Evolutionary conservation across 2,888 invertebrate genomes (phyloP), one percentile per base, ranked within the genome.

Genomic region (Andrena flavipes): DNA sequence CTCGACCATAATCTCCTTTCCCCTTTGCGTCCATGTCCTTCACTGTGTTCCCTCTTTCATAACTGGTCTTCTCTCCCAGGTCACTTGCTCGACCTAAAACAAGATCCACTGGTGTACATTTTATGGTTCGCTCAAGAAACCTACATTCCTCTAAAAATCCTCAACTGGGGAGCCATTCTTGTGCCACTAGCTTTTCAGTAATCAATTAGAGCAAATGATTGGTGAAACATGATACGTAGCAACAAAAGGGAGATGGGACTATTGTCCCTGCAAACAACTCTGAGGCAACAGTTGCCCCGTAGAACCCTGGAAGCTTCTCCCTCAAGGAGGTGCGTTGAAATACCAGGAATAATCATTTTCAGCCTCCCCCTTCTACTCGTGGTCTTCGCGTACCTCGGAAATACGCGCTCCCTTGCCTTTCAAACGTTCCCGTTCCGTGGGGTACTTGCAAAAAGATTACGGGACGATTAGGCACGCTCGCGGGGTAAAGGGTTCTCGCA

Each of bases 381-480:
- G 35, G 16, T 30, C 29, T 64, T 68, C 64, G 63, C 35, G 63
- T 33, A 33, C 63, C 48, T 23, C 26, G 33, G 56, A 35, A 65
- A 56, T 64, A 56, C 65, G 56, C 7, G 30, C 7, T 60, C 60
- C 62, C 23, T 20, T 20, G 26, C 23, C 60, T 68, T 30, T 60
- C 23, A 23, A 68, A 68, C 68, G 62, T 62, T 60, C 60, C 33
- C 33, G 56, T 59, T 65, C 65, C 42, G 64, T 6, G 20, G 59
- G 70, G 29, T 30, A 30, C 68, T 69, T 33, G 69, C 70, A 26
- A 56, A 59, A 77, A 59, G 70, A 76, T 70, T 70, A 70, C 60
- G n/a, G 35, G 60, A 69, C 76, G 76, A 80, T 80, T 80, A 76
- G 49, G 64, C 76, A 42, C 54, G 64, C 70, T 51, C 56, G 59